Evolutionary conservation across 2,888 invertebrate species (phyloP).

Genomic region (Drosophila neonasuta): DNA sequence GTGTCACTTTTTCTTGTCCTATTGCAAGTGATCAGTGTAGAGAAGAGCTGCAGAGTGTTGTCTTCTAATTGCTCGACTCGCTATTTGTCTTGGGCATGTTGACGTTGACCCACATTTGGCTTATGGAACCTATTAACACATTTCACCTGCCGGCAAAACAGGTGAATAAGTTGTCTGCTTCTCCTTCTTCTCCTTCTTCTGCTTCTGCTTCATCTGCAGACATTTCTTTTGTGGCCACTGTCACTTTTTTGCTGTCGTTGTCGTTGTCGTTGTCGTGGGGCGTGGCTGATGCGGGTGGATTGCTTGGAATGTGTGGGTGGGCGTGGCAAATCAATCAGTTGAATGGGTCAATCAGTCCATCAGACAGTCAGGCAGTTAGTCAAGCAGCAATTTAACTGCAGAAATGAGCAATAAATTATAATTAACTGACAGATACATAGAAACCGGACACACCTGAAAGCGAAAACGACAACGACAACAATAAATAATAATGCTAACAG

Average conservation of each 20-base stretch:
- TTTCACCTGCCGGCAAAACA: constrained; percentile 56
- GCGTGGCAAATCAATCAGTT: constrained; percentile 45
- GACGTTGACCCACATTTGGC: constrained; percentile 71
- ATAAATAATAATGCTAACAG: constrained; percentile 37
- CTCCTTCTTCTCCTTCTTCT: constrained; percentile 13
- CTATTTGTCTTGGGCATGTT: constrained; percentile 62
- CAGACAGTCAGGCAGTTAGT: constrained; percentile 52
- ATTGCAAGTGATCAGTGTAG: constrained; percentile 4
- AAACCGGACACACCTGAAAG: constrained; percentile 45
- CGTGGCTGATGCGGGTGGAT: neutral
- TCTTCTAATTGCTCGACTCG: constrained; percentile 48
- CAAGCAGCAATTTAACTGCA: constrained; percentile 43
- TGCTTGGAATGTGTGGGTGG: neutral
- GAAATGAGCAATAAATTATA: constrained; percentile 69
- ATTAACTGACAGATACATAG: constrained; percentile 45
- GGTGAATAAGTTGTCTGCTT: constrained; percentile 47
- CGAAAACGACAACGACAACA: constrained; percentile 55
- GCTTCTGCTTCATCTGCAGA: constrained; percentile 8
- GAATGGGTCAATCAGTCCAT: constrained; percentile 45
- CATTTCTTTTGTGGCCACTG: constrained; percentile 12
- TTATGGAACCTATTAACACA: constrained; percentile 75
- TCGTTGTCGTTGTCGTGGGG: constrained; percentile 12
- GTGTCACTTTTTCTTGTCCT: constrained; percentile 5
- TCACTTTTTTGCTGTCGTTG: constrained; percentile 30
- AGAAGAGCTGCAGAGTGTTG: constrained; percentile 8